These are phyloP conservation scores for Ctenoplectra terminalis DNA, from an alignment of 1,140 invertebrate species.

Conservation along the genomic window DNA sequence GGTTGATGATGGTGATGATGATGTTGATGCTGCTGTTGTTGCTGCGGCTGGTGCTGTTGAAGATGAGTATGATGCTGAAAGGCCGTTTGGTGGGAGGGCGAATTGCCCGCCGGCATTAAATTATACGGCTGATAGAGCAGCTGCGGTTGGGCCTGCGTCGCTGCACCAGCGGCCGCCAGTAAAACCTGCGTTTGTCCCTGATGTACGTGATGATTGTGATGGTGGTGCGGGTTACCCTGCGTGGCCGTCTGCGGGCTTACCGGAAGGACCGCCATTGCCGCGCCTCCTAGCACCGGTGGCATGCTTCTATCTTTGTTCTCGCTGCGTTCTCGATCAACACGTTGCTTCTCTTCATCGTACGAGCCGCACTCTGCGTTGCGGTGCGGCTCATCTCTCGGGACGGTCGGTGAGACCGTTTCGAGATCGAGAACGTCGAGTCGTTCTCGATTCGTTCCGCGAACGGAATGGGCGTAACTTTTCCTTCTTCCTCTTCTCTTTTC, in stretches of 20 bases:
- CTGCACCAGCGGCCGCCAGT: constrained; percentile 60
- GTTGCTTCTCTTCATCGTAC: constrained; percentile 55
- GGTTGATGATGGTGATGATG: constrained; percentile 67
- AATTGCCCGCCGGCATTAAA: constrained; percentile 65
- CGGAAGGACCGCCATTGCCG: constrained; percentile 83
- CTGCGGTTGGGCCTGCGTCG: constrained; percentile 71
- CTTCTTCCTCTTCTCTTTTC: background rate
- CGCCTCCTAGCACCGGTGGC: constrained; percentile 82
- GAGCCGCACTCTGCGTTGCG: constrained; percentile 34
- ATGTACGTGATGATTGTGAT: constrained; percentile 66
- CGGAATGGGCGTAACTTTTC: background rate
- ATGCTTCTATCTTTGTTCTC: constrained; percentile 66
- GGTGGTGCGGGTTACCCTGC: constrained; percentile 77
- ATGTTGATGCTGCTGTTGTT: constrained; percentile 40
- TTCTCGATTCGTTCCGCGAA: too few relatives aligned
- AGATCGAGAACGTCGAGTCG: background rate
- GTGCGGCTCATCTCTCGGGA: constrained; percentile 58
- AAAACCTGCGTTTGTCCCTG: constrained; percentile 76
- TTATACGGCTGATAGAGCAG: constrained; percentile 81
- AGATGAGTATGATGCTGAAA: constrained; percentile 62
- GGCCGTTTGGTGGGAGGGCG: constrained; percentile 70
- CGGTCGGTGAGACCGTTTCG: constrained; percentile 35
- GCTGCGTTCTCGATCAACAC: constrained; percentile 28
- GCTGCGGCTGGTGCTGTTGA: constrained; percentile 55
- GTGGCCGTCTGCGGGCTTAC: constrained; percentile 82